Conservation (phyloP, 2,113 vertebrate genomes). For the Abramis brama region DNA sequence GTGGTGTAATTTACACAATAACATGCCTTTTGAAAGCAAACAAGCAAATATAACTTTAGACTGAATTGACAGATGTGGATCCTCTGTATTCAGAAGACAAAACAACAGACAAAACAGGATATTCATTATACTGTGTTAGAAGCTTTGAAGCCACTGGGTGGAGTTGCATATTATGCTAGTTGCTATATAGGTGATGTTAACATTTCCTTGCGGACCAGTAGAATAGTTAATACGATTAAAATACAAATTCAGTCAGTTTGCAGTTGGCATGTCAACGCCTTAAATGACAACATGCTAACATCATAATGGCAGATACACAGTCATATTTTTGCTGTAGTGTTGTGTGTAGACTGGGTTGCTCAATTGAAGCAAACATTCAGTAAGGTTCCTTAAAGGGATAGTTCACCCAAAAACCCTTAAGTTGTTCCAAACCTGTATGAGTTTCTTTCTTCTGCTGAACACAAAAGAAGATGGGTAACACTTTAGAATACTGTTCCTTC, state of each 20-base stretch:
- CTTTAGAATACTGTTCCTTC: too few relatives aligned
- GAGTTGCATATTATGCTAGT: background rate
- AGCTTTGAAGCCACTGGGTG: background rate
- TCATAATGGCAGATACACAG: background rate
- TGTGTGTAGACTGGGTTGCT: background rate
- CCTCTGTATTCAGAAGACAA: slow-evolving; percentile 3
- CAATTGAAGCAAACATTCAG: background rate
- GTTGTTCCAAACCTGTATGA: too few relatives aligned
- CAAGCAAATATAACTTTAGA: background rate
- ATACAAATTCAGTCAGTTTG: background rate
- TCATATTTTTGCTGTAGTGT: background rate
- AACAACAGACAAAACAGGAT: background rate
- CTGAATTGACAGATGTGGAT: background rate
- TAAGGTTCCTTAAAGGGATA: background rate
- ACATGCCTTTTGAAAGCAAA: background rate
- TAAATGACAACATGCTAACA: background rate
- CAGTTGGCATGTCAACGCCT: background rate
- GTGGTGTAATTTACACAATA: background rate
- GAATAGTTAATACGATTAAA: background rate
- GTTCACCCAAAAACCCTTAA: too few relatives aligned
- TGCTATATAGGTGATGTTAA: background rate
- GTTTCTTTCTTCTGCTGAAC: too few relatives aligned
- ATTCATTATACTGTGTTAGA: background rate
- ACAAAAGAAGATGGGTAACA: too few relatives aligned
- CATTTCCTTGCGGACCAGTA: background rate